Base-by-base conservation (phyloP, 1,140 invertebrate genomes). In the Hylaeus volcanicus region DNA sequence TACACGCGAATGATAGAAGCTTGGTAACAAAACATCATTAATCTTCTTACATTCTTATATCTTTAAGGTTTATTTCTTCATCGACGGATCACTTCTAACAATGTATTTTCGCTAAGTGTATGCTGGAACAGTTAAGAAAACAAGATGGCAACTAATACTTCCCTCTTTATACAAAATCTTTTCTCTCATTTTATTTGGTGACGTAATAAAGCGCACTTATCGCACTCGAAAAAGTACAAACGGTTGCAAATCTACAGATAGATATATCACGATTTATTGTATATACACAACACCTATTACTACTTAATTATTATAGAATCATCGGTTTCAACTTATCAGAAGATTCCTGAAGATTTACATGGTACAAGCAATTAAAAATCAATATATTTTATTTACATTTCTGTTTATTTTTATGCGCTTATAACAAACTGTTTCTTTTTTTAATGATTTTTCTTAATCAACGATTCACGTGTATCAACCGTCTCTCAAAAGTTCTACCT, bases 11-110 rank as follows among this genome's bases (percentile, higher is more conserved):
- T 56, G 43, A 61, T 81, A 81, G 45, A 65, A 66, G 37, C 39
- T 81, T 60, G 48, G 45, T 78, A 82, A 72, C 41, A 72, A 82
- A 82, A 81, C 56, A 56, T 65, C 43, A 41, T 76, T 69, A 43
- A 64, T 72, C 37, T 39, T 71, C n/a, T 72, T 78, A 65, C 58
- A 56, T 70, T 77, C 51, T 39, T 58, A 58, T 71, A 79, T 65
- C 51, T 65, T 66, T 65, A 71, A 76, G 15, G 71, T 64, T 63
- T 51, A 43, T 55, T 9, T 45, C 37, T 65, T 69, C 37, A 37
- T 55, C 43, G 60, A 69, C 60, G 37, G 43, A 70, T 79, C 53
- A 58, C 43, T 64, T 6, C 61, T 43, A 71, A 71, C 53, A 66
- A 74, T 12, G 60, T 11, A 60, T 53, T 70, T 58, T 2, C 12